Evolutionary conservation across 1,140 invertebrate species (phyloP).

Genomic region (Bradysia coprophila): DNA sequence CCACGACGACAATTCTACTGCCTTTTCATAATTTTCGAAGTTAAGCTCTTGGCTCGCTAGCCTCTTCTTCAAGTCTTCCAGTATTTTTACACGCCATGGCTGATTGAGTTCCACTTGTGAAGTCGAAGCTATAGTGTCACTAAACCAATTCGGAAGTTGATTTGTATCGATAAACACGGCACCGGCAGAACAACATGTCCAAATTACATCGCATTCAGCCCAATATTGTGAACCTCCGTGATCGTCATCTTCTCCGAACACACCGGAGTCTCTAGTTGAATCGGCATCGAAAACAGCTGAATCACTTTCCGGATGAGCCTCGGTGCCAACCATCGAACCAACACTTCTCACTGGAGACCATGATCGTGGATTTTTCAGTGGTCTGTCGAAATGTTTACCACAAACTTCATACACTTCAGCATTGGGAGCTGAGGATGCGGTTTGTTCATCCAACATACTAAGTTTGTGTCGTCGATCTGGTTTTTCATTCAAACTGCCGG

Average conservation of each 20-base stretch:
- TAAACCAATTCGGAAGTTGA: constrained; percentile 58
- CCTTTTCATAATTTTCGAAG: constrained; percentile 42
- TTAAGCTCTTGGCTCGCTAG: constrained; percentile 20
- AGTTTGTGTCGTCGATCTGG: constrained; percentile 11
- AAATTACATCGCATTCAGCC: constrained; percentile 56
- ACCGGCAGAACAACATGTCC: constrained; percentile 62
- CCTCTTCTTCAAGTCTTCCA: constrained; percentile 45
- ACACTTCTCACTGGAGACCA: constrained; percentile 69
- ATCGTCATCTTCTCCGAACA: constrained; percentile 58
- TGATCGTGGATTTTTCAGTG: constrained; percentile 46
- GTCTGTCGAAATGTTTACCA: constrained; percentile 26
- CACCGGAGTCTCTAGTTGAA: constrained; percentile 41
- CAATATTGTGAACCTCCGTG: constrained; percentile 38
- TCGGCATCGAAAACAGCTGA: constrained; percentile 57
- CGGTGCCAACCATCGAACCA: constrained; percentile 56
- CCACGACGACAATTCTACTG: constrained; percentile 68
- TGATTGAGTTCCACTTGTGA: constrained; percentile 43
- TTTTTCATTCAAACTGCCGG: constrained; percentile 19
- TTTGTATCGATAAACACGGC: constrained; percentile 47
- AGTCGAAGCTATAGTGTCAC: constrained; percentile 22
- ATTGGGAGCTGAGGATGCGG: constrained; percentile 17
- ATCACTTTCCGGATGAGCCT: constrained; percentile 63
- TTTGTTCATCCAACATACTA: constrained; percentile 12
- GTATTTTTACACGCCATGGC: constrained; percentile 53
- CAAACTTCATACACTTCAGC: constrained; percentile 15